phyloP scores from a whole-genome alignment of 2,888 invertebrate species.

The Parapristionchus giblindavisi region DNA sequence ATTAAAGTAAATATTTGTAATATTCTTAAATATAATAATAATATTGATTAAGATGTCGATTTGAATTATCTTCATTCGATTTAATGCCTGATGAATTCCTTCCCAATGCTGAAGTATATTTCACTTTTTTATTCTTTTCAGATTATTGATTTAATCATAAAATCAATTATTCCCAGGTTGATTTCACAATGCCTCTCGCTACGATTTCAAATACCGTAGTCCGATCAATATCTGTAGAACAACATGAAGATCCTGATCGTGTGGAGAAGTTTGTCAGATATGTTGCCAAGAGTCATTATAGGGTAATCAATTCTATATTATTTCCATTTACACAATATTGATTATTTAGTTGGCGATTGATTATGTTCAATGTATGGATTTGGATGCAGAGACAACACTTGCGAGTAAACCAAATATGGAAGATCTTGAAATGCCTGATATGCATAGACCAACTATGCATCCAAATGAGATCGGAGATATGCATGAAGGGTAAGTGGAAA shows the following conservation, averaged over 20 bases:
- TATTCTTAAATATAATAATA: neutral
- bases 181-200: constrained; percentile 98
- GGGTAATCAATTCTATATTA: constrained; percentile 44
- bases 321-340: constrained; percentile 12
- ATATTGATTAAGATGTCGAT: constrained; percentile 72
- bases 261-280: constrained; percentile 98
- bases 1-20: constrained; percentile 74
- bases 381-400: constrained; percentile 62
- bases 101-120: constrained; percentile 77
- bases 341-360: constrained; percentile 67
- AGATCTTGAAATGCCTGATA: constrained; percentile 44
- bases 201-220: constrained; percentile 93
- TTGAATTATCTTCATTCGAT: constrained; percentile 95
- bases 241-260: constrained; percentile 78
- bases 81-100: constrained; percentile 92
- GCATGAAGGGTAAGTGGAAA: constrained; percentile 55
- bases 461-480: constrained; percentile 50
- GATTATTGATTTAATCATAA: neutral
- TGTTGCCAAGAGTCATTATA: constrained; percentile 93
- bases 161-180: constrained; percentile 75
- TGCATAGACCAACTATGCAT: constrained; percentile 60
- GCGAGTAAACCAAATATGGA: constrained; percentile 22
- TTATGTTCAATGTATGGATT: constrained; percentile 67
- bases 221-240: constrained; percentile 79
- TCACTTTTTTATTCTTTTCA: neutral